A percentile compares a stretch with the other conserved stretches of the same genome.
Evolutionary conservation across 2,888 invertebrate genomes (phyloP).

Genomic region (Drosophila macrothrix): DNA sequence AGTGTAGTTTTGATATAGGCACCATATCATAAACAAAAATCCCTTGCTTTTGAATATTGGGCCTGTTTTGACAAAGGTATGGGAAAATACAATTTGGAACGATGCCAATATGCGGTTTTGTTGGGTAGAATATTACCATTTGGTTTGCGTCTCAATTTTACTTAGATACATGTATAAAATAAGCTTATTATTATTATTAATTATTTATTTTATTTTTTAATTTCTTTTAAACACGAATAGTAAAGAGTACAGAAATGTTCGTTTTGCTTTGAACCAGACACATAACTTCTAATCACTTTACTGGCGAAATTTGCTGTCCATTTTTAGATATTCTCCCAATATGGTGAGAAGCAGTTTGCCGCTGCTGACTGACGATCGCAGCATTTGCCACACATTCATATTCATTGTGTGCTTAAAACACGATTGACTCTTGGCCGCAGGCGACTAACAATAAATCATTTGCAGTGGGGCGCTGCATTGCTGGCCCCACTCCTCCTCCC

Average conservation of each 20-base stretch:
- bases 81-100: not conserved
- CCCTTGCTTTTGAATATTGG: not conserved
- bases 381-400: constrained; percentile 32
- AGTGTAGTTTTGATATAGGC: not conserved
- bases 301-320: constrained; percentile 60
- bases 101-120: not conserved
- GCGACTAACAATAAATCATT: constrained; percentile 67
- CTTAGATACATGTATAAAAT: not conserved
- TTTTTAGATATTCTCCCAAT: constrained; percentile 49
- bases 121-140: not conserved
- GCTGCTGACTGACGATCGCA: constrained; percentile 29
- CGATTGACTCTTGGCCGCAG: constrained; percentile 70
- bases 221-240: not conserved
- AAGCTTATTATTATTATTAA: not conserved
- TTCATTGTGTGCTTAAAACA: constrained; percentile 39
- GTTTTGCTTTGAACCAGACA: not conserved
- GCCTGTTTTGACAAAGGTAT: not conserved
- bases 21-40: not conserved
- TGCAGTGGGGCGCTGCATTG: constrained; percentile 33
- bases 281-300: constrained; percentile 31
- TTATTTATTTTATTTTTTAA: not conserved
- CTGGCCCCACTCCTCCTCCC: constrained; percentile 3
- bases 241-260: constrained; percentile 2
- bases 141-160: not conserved
- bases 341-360: constrained; percentile 47